phyloP scores from a whole-genome alignment of 2,797 vertebrate genomes.

The Chaunax sp. region DNA sequence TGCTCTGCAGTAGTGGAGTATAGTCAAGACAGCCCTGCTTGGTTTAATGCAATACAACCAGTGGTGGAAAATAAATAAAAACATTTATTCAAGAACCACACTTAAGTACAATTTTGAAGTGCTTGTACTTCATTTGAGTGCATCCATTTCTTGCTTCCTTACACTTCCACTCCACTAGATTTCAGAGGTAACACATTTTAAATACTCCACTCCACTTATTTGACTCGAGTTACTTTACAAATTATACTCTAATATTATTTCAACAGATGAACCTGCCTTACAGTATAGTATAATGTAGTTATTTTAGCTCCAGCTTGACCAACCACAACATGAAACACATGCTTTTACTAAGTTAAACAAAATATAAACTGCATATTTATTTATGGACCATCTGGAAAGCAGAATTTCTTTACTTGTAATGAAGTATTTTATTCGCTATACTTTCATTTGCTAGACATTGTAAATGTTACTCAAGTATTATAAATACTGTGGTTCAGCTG shows the following conservation, averaged over 20 bases:
- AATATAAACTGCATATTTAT: too few species aligned
- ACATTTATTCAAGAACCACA: neutral
- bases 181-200: too few species aligned
- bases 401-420: too few species aligned
- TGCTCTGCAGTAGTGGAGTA: conserved; percentile 30
- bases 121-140: neutral
- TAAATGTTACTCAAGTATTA: neutral
- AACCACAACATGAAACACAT: too few species aligned
- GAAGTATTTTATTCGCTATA: too few species aligned
- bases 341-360: too few species aligned
- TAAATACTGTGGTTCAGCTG: neutral
- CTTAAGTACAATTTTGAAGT: neutral
- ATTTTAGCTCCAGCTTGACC: neutral
- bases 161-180: neutral
- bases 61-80: neutral
- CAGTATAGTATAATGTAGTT: neutral
- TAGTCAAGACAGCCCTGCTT: neutral
- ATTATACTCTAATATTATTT: too few species aligned
- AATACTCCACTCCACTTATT: too few species aligned
- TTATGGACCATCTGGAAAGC: too few species aligned
- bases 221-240: too few species aligned
- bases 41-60: conserved; percentile 13
- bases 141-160: neutral
- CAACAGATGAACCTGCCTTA: too few species aligned
- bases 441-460: too few species aligned